Evolutionary conservation across 37 sponge, comb jelly and placozoan species (phyloP).

Genomic region (Dysidea cf. avara): DNA sequence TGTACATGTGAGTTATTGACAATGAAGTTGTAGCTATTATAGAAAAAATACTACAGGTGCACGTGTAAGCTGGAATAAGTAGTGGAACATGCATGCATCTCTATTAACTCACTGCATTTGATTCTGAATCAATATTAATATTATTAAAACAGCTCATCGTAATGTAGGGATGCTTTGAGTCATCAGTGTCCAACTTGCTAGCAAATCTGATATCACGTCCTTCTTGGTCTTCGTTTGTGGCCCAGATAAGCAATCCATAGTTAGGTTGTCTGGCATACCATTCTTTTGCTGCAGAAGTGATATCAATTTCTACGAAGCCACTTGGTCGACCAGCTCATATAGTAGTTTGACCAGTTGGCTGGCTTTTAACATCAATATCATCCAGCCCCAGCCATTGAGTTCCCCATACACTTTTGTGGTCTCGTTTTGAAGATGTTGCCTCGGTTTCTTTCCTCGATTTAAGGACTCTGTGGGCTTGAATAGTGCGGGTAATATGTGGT

Average conservation of each 20-base stretch:
- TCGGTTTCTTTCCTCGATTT: constrained; percentile 30
- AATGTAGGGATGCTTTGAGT: neutral
- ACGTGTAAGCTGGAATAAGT: too few relatives aligned
- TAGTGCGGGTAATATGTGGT: constrained; percentile 12
- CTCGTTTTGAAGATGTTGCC: constrained; percentile 15
- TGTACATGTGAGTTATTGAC: too few relatives aligned
- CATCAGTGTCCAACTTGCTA: constrained; percentile 3
- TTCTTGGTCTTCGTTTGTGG: constrained; percentile 3
- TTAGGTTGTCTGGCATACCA: constrained; percentile 27
- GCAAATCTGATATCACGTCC: constrained; percentile 27
- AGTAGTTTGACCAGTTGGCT: neutral
- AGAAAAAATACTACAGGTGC: too few relatives aligned
- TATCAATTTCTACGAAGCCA: constrained; percentile 22
- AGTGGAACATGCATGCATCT: too few relatives aligned
- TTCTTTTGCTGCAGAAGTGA: constrained; percentile 26
- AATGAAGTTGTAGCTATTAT: too few relatives aligned
- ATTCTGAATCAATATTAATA: neutral
- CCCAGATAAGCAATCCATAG: constrained; percentile 39
- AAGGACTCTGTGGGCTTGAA: constrained; percentile 17
- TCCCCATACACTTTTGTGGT: constrained; percentile 4
- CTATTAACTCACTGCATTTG: too few relatives aligned
- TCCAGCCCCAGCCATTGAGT: constrained; percentile 20
- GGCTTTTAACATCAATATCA: constrained; percentile 24
- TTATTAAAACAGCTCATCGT: constrained; percentile 35
- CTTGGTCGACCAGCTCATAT: constrained; percentile 13